Percentiles rank a stretch among this genome's conserved stretches.
Conservation (phyloP, 2,797 vertebrate genomes). For the Gephyroberyx darwinii region DNA sequence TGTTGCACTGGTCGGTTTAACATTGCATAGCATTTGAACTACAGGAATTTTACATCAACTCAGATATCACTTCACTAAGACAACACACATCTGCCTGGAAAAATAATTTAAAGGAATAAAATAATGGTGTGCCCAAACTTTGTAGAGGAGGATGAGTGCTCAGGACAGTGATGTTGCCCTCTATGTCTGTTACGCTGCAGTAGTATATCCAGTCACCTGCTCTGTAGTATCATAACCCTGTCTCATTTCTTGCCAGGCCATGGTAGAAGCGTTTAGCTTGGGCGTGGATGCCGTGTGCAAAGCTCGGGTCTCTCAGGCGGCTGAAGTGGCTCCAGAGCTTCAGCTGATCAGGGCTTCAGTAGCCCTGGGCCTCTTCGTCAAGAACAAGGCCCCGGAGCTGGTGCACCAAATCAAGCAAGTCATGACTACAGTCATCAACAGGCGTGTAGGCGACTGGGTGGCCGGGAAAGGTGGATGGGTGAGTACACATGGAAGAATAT, state of each 20-base stretch:
- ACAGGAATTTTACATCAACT: no score
- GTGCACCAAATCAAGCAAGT: not conserved
- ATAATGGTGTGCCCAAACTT: no score
- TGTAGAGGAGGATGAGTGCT: not conserved
- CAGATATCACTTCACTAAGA: no score
- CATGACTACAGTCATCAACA: constrained; percentile 64
- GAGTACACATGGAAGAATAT: constrained; percentile 36
- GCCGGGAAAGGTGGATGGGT: constrained; percentile 81
- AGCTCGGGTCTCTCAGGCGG: constrained; percentile 5
- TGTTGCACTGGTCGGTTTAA: no score
- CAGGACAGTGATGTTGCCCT: not conserved
- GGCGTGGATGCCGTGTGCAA: constrained; percentile 63
- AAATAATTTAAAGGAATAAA: no score
- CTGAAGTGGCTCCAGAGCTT: constrained; percentile 72
- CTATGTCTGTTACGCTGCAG: not conserved
- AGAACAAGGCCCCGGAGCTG: constrained; percentile 67
- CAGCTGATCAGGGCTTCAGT: constrained; percentile 71
- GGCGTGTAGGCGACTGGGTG: constrained; percentile 66
- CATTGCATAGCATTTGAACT: no score
- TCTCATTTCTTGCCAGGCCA: constrained; percentile 55
- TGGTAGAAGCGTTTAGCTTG: constrained; percentile 32
- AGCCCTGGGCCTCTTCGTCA: constrained; percentile 66
- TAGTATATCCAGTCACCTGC: not conserved
- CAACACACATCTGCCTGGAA: no score
- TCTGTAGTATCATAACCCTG: not conserved